These are phyloP conservation scores for Perithous albicinctus DNA, from an alignment of 2,888 invertebrate genomes.

Conservation along the genomic window DNA sequence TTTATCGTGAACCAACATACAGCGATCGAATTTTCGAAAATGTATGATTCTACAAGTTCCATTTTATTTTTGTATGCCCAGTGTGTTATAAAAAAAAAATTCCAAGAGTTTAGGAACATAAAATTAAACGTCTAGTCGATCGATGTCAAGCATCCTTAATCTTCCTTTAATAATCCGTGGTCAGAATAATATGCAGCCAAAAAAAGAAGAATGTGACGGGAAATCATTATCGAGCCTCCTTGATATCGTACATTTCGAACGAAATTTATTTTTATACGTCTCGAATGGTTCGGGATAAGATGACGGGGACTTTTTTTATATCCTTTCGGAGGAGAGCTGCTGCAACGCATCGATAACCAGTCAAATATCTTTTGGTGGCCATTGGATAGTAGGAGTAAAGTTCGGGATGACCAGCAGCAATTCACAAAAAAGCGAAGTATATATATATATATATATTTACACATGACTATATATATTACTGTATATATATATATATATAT, in stretches of 20 bases:
- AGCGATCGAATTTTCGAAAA: no score
- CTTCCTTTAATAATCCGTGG: conserved; percentile 4
- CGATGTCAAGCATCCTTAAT: conserved; percentile 14
- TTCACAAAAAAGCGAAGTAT: conserved; percentile 11
- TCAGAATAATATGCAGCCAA: not conserved
- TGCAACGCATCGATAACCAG: conserved; percentile 49
- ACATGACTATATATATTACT: no score
- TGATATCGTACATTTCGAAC: conserved; percentile 5
- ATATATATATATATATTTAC: not conserved
- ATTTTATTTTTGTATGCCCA: not conserved
- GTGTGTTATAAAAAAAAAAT: not conserved
- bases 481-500: conserved; percentile 18
- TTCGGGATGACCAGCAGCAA: conserved; percentile 56
- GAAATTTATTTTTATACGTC: conserved; percentile 39
- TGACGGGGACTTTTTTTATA: conserved; percentile 57
- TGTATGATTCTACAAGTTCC: no score
- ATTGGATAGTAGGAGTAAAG: conserved; percentile 31
- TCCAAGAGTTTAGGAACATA: not conserved
- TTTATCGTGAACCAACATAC: not conserved
- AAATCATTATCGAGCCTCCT: conserved; percentile 31
- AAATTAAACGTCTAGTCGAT: conserved; percentile 3
- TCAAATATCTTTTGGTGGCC: conserved; percentile 26
- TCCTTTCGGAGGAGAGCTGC: not conserved
- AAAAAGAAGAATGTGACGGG: conserved; percentile 15
- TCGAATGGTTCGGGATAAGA: conserved; percentile 25